Base-by-base conservation (phyloP, 1,140 invertebrate genomes). In the Pogonomyrmex barbatus region DNA sequence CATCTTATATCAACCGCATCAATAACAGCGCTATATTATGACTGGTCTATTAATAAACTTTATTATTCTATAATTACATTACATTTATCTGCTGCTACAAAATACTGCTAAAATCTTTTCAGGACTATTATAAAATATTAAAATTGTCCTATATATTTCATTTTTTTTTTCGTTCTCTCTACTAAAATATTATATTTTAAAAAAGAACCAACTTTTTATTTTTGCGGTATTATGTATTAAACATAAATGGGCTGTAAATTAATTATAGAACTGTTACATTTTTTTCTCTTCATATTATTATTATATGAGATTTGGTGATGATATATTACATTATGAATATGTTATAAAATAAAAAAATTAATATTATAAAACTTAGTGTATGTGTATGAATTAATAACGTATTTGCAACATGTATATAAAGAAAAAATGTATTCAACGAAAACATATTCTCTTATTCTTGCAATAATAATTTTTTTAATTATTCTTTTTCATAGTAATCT, bases 401-500 rank as follows among this genome's bases (percentile, higher is more conserved):
- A n/a, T 39, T 56, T 62, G 24, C 5, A 12, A 56, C 10, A 12
- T 68, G 17, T 65, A 12, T 50, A 62, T 1, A 4, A 14, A 60
- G 6, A 56, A 24, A n/a, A 60, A 42, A 42, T 10, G 14, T 1
- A 12, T 2, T 76, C 0, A 6, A 36, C 2, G 2, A 12, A 68
- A 42, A 42, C n/a, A 24, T 1, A 12, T 2, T 76, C 0, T 36
- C 6, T 45, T 45, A 4, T 47, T 2, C 39, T 54, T 71, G 30
- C 6, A 52, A 47, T 58, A 2, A 47, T 70, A 52, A 30, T 54
- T 39, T 54, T 68, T 82, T 9, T 33, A 47, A 30, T 54, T 79
- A 68, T 71, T 71, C 1, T 58, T 8, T 4, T 24, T 30, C 8
- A 12, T 54, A 79, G n/a, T 8, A 71, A 71, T 85, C n/a, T 75